These are phyloP conservation scores for Calameuta filiformis DNA, from an alignment of 2,888 invertebrate species.

Conservation along the genomic window DNA sequence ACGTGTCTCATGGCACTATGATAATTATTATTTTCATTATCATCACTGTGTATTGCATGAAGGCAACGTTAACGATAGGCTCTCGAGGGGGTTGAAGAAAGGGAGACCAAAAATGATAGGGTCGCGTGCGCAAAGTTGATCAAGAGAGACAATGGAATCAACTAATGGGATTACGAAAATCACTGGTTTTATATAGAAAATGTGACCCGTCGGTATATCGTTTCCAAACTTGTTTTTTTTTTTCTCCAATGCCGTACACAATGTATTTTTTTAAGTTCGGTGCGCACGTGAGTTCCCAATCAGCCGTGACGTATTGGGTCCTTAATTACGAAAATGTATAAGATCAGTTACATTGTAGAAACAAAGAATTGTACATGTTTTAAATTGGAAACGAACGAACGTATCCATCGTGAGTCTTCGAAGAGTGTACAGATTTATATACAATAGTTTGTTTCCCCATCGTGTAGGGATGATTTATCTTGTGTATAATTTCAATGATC, in stretches of 20 bases:
- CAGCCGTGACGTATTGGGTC: background rate
- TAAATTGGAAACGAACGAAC: background rate
- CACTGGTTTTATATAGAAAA: background rate
- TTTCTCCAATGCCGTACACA: background rate
- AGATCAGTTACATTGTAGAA: background rate
- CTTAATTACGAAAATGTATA: background rate
- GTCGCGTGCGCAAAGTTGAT: background rate
- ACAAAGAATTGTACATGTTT: background rate
- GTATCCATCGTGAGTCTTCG: background rate
- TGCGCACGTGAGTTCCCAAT: background rate
- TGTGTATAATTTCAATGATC: background rate
- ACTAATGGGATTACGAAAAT: background rate
- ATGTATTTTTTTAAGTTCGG: background rate
- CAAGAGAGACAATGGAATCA: background rate
- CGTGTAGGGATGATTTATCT: background rate
- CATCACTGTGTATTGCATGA: background rate
- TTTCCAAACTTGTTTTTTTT: background rate
- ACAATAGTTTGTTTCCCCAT: background rate
- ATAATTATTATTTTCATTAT: background rate
- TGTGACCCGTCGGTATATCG: background rate
- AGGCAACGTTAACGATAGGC: background rate
- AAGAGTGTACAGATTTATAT: background rate
- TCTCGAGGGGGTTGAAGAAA: background rate
- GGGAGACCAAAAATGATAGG: background rate
- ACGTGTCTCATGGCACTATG: background rate